These are phyloP conservation scores for Apodemia zela DNA, from an alignment of 2,888 invertebrate genomes.

Conservation along the genomic window DNA sequence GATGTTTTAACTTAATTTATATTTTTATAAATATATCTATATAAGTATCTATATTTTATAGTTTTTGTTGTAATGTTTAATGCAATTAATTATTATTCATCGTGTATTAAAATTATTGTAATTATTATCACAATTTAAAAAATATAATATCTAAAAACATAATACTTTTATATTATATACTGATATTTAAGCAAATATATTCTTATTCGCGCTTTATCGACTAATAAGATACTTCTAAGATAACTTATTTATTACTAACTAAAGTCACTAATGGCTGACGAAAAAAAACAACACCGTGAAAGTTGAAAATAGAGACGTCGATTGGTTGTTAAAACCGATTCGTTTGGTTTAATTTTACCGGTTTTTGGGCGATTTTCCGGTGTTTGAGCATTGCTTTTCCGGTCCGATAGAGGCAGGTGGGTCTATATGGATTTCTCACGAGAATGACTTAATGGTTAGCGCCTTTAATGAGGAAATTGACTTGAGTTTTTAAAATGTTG, in stretches of 20 bases:
- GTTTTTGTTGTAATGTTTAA: no score
- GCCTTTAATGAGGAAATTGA: constrained; percentile 54
- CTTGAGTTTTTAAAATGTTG: constrained; percentile 15
- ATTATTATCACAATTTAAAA: no score
- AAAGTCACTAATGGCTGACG: constrained; percentile 34
- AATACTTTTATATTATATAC: no score
- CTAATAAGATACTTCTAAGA: no score
- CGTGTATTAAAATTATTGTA: no score
- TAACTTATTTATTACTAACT: constrained; percentile 22
- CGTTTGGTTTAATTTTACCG: constrained; percentile 67
- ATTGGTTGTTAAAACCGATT: constrained; percentile 59
- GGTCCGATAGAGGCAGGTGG: constrained; percentile 70
- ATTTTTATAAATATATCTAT: no score
- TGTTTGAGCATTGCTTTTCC: constrained; percentile 71
- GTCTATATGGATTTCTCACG: constrained; percentile 65
- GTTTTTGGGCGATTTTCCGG: constrained; percentile 75
- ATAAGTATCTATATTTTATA: no score
- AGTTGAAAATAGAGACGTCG: constrained; percentile 54
- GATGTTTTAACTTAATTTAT: no score
- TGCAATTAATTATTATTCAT: no score
- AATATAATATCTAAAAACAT: no score
- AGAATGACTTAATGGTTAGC: constrained; percentile 57
- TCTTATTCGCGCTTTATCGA: no score
- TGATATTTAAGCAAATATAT: no score
- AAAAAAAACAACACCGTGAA: constrained; percentile 50